Base-by-base conservation (phyloP, 92 coral and sea anemone genomes). In the Umimayanthus kanabou region DNA sequence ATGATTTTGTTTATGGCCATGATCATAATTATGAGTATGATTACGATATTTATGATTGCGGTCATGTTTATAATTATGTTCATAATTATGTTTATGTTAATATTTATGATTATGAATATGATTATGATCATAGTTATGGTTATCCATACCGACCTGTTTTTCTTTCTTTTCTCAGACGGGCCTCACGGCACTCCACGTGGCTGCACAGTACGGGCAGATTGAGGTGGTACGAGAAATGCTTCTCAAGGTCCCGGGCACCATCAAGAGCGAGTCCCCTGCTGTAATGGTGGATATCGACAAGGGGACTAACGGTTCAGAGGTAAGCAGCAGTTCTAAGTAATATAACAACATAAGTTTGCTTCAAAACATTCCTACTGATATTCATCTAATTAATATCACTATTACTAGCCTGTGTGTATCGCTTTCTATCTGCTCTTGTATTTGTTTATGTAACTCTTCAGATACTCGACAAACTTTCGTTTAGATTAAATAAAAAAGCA, bases 191-290 rank as follows among this genome's bases (percentile, higher is more conserved):
- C 93, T 96, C 6, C 98, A 96, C 80, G 95, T 96, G 39, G 98
- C 98, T 7, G 98, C 98, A 0, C 96, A 93, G 50, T 95, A 93
- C 77, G 98, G 98, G 29, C 98, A 95, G 87, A 96, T 95, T 42
- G 98, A 96, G 64, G 98, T 96, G 23, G 98, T 96, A 39, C 90
- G 98, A 16, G 98, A 96, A 87, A 96, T 96, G 92, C 88, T 96
- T 16, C 94, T 91, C 6, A 95, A 96, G 82, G 98, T 94, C 25
- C 92, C 98, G 37, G 98, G 98, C 13, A 94, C 96, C 0, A 88
- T 96, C 75, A 93, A 90, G 87, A 96, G 98, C 90, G 98, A 94
- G 47, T 91, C 98, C 23, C 98, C 98, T 14, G 77, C 94, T 29
- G 88, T 93, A 55, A 77, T 91, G 72, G 77, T 89, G 49, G 95